Evolutionary conservation across 2,888 invertebrate species (phyloP).

Genomic region (Siphonodentalium dalli): DNA sequence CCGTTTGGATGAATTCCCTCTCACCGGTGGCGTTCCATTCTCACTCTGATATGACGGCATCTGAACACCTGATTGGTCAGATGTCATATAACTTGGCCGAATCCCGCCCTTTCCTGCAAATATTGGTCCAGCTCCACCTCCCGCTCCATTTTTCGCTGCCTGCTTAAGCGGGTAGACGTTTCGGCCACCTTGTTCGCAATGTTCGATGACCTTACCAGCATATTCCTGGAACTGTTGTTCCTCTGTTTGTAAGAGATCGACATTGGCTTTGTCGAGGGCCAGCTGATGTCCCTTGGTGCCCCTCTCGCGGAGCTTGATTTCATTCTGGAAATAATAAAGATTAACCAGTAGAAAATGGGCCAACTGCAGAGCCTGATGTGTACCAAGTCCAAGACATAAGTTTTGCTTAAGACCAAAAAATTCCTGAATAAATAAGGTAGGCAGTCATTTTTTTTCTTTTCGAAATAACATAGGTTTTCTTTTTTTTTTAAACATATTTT

Average conservation of each 20-base stretch:
- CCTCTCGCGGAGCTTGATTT: conserved; percentile 24
- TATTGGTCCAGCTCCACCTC: conserved; percentile 59
- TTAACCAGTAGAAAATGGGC: too few species aligned
- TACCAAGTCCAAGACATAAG: too few species aligned
- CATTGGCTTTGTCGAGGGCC: conserved; percentile 54
- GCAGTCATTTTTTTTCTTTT: too few species aligned
- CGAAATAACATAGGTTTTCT: too few species aligned
- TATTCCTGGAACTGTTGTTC: conserved; percentile 65
- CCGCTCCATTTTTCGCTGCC: conserved; percentile 57
- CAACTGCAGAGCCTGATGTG: too few species aligned
- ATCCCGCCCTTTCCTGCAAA: conserved; percentile 61
- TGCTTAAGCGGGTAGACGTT: conserved; percentile 61
- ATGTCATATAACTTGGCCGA: conserved; percentile 62
- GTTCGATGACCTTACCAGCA: conserved; percentile 61
- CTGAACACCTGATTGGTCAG: conserved; percentile 58
- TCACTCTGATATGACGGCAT: conserved; percentile 59
- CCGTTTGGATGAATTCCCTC: conserved; percentile 55
- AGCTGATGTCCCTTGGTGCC: conserved; percentile 35
- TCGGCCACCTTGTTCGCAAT: conserved; percentile 61
- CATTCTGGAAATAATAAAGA: conserved; percentile 26
- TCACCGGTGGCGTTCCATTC: conserved; percentile 58
- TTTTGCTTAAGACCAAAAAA: too few species aligned
- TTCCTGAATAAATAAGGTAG: too few species aligned
- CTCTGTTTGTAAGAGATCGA: conserved; percentile 56
- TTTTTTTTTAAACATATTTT: too few species aligned